These are phyloP conservation scores for Phenacoccus solenopsis DNA, from an alignment of 1,140 invertebrate genomes.

Conservation along the genomic window DNA sequence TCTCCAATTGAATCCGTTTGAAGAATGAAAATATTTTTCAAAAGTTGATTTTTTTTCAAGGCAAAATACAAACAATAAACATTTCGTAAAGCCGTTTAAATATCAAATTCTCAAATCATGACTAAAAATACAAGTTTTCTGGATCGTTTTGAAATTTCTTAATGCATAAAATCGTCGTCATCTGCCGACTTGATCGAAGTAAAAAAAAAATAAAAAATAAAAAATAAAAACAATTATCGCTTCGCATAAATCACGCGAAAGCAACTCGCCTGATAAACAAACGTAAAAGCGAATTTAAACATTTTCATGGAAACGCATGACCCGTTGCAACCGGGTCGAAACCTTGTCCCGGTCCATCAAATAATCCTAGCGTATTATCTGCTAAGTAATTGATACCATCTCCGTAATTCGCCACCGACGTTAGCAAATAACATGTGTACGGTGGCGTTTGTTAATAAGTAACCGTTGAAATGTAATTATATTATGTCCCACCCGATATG, in stretches of 20 bases:
- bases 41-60: no score
- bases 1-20: no score
- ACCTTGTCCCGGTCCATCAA: constrained; percentile 14
- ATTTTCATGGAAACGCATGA: neutral
- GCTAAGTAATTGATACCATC: constrained; percentile 6
- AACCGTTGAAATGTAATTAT: neutral
- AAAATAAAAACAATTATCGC: neutral
- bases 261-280: no score
- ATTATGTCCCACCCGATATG: constrained; percentile 2
- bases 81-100: no score
- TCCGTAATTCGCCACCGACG: neutral
- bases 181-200: no score
- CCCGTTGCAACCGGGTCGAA: constrained; percentile 4
- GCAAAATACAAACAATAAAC: no score
- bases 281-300: neutral
- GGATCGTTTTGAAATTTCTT: no score
- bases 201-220: neutral
- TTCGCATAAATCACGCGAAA: neutral
- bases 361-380: neutral
- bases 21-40: no score
- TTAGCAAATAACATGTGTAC: constrained; percentile 7
- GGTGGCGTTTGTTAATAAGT: neutral
- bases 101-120: no score
- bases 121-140: no score
- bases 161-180: no score